Evolutionary conservation across 2,888 invertebrate species (phyloP), one percentile per base, ranked within the genome.

Genomic region (Lithophane ornitopus): DNA sequence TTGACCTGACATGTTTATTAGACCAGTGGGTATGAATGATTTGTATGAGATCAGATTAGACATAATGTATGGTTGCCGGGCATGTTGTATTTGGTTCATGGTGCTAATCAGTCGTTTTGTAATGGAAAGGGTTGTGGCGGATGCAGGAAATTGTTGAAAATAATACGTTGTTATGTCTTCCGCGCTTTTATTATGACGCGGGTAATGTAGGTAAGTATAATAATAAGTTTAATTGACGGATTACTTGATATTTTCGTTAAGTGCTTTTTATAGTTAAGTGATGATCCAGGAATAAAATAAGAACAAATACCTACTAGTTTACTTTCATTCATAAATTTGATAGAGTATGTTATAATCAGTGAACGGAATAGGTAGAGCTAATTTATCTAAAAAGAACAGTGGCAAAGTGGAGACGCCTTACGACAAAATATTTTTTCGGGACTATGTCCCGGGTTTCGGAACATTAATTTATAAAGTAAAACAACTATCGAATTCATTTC

Each of bases 1-100:
- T 88, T 78, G 26, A 63, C n/a, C 76, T 78, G 86, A 88, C 82
- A 81, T 59, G 84, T 88, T 81, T 88, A 88, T 88, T 88, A 79
- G 72, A 74, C 58, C 68, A 75, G 66, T 78, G 76, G 65, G 65
- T 52, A 44, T 74, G 74, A 76, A 81, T 84, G 77, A 84, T 77
- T 86, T 81, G 71, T 85, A 49, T 39, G 61, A 71, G 66, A 88
- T 86, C 82, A 86, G 86, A 88, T 88, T 80, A 77, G 78, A 82
- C 63, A 28, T 85, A 87, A 88, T 86, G 80, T 59, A 85, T 82
- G 70, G 85, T 70, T 74, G 39, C 6, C 58, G 71, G n/a, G 52
- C 34, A 58, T 71, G 74, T 78, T 70, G 74, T 62, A 87, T 73
- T 70, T 70, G 63, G 85, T 80, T 79, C 71, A 80, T 80, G 74